Percentiles rank a stretch among this genome's conserved stretches.
These are phyloP conservation scores for Lepus oiostolus DNA, from an alignment of 2,797 vertebrate species.

Conservation along the genomic window DNA sequence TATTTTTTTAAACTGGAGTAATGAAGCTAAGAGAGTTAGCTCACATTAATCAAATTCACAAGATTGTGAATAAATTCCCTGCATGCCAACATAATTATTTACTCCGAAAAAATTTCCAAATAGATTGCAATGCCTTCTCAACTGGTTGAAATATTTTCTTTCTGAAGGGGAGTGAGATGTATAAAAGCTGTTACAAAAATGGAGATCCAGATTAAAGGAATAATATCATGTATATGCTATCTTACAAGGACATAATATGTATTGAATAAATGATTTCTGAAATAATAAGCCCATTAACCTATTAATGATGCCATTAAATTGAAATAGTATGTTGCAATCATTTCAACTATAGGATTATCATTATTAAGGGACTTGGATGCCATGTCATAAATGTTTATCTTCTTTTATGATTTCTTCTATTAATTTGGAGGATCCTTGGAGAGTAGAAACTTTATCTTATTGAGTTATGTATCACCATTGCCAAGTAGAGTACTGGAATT, in stretches of 20 bases:
- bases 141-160: background rate
- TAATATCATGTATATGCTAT: background rate
- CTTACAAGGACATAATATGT: background rate
- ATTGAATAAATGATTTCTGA: slow-evolving; percentile 7
- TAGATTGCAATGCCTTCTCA: background rate
- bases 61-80: background rate
- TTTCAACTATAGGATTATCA: background rate
- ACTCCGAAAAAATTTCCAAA: background rate
- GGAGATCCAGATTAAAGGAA: background rate
- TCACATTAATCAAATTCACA: background rate
- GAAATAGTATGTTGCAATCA: background rate
- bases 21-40: background rate
- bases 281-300: background rate
- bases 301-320: background rate
- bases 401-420: slow-evolving; percentile 25
- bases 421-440: background rate
- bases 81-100: background rate
- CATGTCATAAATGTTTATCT: background rate
- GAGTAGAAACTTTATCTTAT: background rate
- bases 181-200: background rate
- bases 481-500: background rate
- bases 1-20: background rate
- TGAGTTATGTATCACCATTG: background rate
- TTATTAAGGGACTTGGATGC: background rate
- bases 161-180: background rate